These are phyloP conservation scores for Heterocephalus glaber DNA, from an alignment of 2,113 vertebrate species.

Conservation along the genomic window DNA sequence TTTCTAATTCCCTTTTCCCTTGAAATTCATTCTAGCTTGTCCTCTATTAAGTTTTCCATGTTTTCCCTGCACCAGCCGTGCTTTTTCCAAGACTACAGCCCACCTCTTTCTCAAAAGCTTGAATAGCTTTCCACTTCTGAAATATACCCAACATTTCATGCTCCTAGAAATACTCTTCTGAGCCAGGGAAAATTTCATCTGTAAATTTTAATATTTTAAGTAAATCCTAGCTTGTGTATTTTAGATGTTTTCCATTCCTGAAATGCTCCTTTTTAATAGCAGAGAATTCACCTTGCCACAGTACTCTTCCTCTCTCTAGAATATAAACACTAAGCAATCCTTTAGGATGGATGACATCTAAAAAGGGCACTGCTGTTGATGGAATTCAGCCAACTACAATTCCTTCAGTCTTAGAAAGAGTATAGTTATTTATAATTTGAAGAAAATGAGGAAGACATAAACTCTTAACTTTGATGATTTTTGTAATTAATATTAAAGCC, in stretches of 20 bases:
- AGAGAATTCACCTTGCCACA: conserved; percentile 14
- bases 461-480: not conserved
- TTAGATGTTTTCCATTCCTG: not conserved
- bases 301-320: not conserved
- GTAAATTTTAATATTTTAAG: conserved; percentile 29
- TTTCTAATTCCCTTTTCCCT: not conserved
- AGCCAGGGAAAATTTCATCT: conserved; percentile 43
- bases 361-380: not conserved
- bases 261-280: conserved; percentile 20
- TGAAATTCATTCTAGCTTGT: not conserved
- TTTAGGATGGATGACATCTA: conserved; percentile 23
- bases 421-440: conserved; percentile 37
- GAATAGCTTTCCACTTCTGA: conserved; percentile 19
- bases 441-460: not conserved
- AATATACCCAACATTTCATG: not conserved
- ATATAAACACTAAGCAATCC: not conserved
- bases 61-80: not conserved
- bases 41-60: not conserved
- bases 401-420: not conserved
- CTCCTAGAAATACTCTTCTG: conserved; percentile 44
- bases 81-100: not conserved
- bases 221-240: conserved; percentile 43
- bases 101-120: not conserved
- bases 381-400: not conserved
- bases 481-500: not conserved